Conservation (phyloP, 2,113 vertebrate genomes). For the Anarrhichthys ocellatus region DNA sequence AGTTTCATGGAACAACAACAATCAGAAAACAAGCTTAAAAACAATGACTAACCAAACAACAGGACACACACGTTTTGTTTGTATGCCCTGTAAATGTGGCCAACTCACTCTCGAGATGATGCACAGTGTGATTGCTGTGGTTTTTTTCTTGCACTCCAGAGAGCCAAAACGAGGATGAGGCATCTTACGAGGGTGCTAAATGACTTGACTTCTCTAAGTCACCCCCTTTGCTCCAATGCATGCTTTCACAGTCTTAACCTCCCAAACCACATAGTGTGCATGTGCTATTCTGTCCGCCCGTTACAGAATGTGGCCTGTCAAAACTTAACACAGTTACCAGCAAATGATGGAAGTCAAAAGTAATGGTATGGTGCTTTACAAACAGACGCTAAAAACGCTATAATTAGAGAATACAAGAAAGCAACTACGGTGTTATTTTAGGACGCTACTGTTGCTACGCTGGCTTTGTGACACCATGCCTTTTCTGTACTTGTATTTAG, state of each 20-base stretch:
- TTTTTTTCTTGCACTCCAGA: constrained; percentile 61
- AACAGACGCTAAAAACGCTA: background rate
- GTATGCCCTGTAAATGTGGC: background rate
- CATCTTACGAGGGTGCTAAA: constrained; percentile 65
- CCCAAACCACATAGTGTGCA: constrained; percentile 62
- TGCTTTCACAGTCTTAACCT: constrained; percentile 50
- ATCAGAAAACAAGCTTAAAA: constrained; percentile 22
- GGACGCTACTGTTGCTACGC: background rate
- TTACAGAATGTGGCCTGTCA: background rate
- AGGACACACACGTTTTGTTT: constrained; percentile 24
- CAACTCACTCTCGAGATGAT: constrained; percentile 37
- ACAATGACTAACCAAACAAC: constrained; percentile 45
- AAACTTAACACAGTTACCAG: background rate
- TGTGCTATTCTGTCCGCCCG: constrained; percentile 11
- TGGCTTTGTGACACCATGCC: background rate
- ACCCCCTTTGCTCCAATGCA: constrained; percentile 63
- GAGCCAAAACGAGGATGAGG: constrained; percentile 48
- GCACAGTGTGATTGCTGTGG: constrained; percentile 50
- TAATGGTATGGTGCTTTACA: background rate
- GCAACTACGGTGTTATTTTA: background rate
- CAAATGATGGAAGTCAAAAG: background rate
- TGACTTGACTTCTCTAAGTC: constrained; percentile 66
- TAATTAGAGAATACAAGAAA: background rate
- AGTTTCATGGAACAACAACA: constrained; percentile 1
- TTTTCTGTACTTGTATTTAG: constrained; percentile 4